These are phyloP conservation scores for Pao palembangensis DNA, from an alignment of 2,113 vertebrate genomes.

Conservation along the genomic window DNA sequence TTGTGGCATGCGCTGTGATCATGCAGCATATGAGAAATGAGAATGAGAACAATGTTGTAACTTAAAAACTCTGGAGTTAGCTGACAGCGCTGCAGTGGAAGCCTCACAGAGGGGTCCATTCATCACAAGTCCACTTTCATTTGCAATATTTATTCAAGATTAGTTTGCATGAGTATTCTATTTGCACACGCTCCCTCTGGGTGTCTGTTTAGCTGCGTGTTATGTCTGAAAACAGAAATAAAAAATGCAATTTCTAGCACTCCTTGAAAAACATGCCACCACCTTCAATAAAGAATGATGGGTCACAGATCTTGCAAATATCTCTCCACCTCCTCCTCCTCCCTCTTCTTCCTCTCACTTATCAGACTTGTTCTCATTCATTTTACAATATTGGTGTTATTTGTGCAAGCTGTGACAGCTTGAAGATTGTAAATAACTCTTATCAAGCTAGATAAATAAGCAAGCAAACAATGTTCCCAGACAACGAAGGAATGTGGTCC, in stretches of 20 bases:
- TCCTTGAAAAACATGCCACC: not conserved
- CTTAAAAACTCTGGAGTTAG: constrained; percentile 23
- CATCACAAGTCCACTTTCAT: constrained; percentile 15
- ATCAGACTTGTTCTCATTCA: constrained; percentile 20
- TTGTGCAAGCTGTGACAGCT: constrained; percentile 14
- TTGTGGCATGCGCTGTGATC: too few relatives aligned
- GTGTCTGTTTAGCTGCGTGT: not conserved
- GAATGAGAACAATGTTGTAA: constrained; percentile 17
- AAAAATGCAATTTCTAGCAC: not conserved
- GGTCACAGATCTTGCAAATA: constrained; percentile 17
- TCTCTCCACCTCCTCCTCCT: constrained; percentile 1
- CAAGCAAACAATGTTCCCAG: constrained; percentile 13
- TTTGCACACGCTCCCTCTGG: constrained; percentile 14
- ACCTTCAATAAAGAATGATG: constrained; percentile 23
- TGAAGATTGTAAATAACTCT: constrained; percentile 2
- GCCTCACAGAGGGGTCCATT: constrained; percentile 5
- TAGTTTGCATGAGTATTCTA: constrained; percentile 20
- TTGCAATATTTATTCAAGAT: constrained; percentile 30
- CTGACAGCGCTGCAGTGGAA: constrained; percentile 18
- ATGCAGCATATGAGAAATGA: too few relatives aligned
- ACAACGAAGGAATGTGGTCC: constrained; percentile 26
- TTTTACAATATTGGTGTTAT: not conserved
- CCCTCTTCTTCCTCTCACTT: not conserved
- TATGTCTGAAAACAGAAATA: not conserved
- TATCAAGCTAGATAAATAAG: constrained; percentile 15